Conservation (phyloP, 2,888 invertebrate genomes). For the Hirtodrosophila trivittata region DNA sequence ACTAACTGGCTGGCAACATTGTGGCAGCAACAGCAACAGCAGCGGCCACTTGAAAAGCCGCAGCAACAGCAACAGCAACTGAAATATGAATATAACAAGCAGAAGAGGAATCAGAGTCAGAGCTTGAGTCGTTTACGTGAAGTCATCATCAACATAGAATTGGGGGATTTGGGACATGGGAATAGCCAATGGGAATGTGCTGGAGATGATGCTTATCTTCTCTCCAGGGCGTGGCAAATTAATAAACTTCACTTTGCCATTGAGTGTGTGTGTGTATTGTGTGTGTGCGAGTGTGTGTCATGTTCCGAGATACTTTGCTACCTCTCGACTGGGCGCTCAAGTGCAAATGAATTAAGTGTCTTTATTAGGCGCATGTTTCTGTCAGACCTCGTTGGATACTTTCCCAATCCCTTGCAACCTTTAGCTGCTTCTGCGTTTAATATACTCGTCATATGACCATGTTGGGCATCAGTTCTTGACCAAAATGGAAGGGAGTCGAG, state of each 20-base stretch:
- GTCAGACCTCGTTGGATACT: not conserved
- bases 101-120: constrained; percentile 9
- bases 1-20: not conserved
- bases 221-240: constrained; percentile 36
- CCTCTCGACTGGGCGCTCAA: constrained; percentile 4
- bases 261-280: not conserved
- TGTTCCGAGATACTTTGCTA: no score
- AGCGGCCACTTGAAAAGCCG: constrained; percentile 3
- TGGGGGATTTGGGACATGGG: constrained; percentile 13
- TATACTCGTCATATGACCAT: no score
- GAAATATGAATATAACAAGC: constrained; percentile 7
- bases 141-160: constrained; percentile 22
- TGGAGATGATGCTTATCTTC: constrained; percentile 5
- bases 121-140: constrained; percentile 27
- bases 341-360: constrained; percentile 6
- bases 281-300: not conserved
- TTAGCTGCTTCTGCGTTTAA: no score
- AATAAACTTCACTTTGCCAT: constrained; percentile 10
- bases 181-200: not conserved
- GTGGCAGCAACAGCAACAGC: constrained; percentile 1
- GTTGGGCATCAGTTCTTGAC: no score
- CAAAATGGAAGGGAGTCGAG: no score
- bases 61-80: constrained; percentile 24
- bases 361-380: constrained; percentile 4
- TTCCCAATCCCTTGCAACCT: no score